These are phyloP conservation scores for Electrona antarctica DNA, from an alignment of 2,113 vertebrate species.

Conservation along the genomic window DNA sequence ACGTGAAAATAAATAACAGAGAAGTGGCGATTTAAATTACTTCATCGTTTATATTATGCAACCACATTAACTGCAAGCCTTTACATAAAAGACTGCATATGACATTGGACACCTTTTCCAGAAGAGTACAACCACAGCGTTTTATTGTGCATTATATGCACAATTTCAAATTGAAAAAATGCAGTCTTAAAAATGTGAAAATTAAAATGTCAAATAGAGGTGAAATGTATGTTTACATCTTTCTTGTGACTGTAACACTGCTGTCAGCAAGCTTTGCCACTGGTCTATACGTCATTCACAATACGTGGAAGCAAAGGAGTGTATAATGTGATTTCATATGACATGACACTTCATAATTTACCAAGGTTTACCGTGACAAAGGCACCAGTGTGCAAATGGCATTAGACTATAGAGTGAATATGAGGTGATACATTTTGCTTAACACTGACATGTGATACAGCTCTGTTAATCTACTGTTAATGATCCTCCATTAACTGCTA, in stretches of 20 bases:
- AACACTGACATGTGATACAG: conserved; percentile 18
- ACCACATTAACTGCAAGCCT: not conserved
- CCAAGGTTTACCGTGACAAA: conserved; percentile 4
- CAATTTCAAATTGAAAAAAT: no score
- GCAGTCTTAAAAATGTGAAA: no score
- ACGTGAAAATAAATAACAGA: no score
- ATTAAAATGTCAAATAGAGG: no score
- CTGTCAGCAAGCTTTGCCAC: not conserved
- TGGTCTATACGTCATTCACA: not conserved
- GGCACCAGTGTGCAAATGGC: conserved; percentile 5
- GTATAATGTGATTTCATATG: conserved; percentile 20
- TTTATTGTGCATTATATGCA: no score
- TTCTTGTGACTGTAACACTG: not conserved
- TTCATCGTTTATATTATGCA: not conserved
- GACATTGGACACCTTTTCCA: no score
- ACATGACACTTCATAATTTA: conserved; percentile 20
- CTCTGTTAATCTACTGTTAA: conserved; percentile 10
- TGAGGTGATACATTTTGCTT: conserved; percentile 17
- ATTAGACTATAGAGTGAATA: not conserved
- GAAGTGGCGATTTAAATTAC: no score
- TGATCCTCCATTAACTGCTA: conserved; percentile 1
- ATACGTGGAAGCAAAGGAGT: not conserved
- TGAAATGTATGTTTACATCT: no score
- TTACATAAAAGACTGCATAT: no score
- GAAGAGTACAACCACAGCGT: no score